Evolutionary conservation across 1,140 invertebrate genomes (phyloP).

Genomic region (Anthonomus grandis): DNA sequence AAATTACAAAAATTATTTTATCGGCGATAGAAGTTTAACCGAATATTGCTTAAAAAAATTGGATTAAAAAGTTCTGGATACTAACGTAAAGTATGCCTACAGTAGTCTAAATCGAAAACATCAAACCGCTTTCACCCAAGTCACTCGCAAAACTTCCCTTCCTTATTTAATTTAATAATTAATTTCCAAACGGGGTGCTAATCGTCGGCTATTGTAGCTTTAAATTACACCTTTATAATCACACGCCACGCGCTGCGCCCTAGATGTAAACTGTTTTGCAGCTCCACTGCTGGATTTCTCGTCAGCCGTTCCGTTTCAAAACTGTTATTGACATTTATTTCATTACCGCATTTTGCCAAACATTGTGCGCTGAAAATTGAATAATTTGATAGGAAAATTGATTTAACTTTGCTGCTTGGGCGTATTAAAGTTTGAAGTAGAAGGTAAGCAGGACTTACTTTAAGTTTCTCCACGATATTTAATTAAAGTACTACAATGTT

Average conservation of each 20-base stretch:
- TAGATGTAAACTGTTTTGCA: conserved; percentile 8
- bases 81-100: no score
- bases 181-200: conserved; percentile 49
- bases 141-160: conserved; percentile 32
- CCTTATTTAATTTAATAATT: conserved; percentile 61
- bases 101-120: no score
- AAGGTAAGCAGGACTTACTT: no score
- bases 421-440: no score
- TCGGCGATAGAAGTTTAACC: no score
- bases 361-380: conserved; percentile 22
- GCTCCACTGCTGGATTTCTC: conserved; percentile 7
- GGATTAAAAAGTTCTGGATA: no score
- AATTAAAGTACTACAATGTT: no score
- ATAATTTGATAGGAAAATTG: conserved; percentile 30
- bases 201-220: conserved; percentile 42
- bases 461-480: no score
- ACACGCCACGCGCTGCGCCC: conserved; percentile 14
- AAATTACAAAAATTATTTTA: no score
- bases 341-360: conserved; percentile 32
- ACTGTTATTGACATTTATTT: conserved; percentile 45
- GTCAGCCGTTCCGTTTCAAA: conserved; percentile 13
- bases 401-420: no score
- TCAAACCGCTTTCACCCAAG: background rate
- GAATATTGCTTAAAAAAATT: no score
- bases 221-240: conserved; percentile 44